Evolutionary conservation across 2,113 vertebrate genomes (phyloP).

Genomic region (Eulacestoma nigropectus): DNA sequence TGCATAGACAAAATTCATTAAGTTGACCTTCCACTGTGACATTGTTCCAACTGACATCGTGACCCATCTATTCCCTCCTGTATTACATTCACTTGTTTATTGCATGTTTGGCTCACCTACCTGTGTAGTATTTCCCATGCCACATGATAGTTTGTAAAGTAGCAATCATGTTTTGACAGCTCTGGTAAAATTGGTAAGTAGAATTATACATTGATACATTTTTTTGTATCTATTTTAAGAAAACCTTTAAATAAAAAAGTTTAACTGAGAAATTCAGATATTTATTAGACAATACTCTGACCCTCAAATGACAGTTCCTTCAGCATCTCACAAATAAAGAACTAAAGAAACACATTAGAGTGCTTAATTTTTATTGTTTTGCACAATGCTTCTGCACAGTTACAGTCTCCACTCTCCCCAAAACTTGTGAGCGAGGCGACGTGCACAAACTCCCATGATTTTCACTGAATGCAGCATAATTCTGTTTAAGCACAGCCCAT

Average conservation of each 20-base stretch:
- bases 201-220: not conserved
- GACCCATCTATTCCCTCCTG: not conserved
- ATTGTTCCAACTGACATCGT: not conserved
- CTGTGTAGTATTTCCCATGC: not conserved
- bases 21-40: not conserved
- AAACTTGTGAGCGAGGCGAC: not conserved
- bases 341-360: not conserved
- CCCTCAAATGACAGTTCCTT: not conserved
- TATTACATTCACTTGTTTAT: not conserved
- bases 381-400: not conserved
- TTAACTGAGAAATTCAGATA: not conserved
- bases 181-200: not conserved
- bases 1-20: not conserved
- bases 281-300: not conserved
- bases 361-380: not conserved
- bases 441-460: not conserved
- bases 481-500: rapidly evolving
- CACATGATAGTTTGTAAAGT: not conserved
- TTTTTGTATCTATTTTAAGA: too few relatives aligned
- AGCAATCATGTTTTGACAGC: not conserved
- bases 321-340: not conserved
- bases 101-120: not conserved
- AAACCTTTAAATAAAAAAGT: not conserved
- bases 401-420: not conserved
- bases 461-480: not conserved